Evolutionary conservation across 2,888 invertebrate species (phyloP).

Genomic region (Pseudeuparius sepicola): DNA sequence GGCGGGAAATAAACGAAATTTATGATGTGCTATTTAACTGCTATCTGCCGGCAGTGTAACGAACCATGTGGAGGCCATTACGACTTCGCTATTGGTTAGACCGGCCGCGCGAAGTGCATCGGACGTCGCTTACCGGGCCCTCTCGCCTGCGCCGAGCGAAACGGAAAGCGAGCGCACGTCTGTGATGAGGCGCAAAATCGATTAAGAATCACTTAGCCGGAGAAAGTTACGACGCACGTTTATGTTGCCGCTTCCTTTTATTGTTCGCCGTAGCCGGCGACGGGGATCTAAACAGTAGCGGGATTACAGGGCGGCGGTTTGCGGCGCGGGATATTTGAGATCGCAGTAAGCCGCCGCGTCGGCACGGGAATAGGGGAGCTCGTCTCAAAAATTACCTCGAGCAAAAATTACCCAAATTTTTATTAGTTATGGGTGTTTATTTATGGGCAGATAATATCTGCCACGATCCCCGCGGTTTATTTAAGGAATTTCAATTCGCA

Average conservation of each 20-base stretch:
- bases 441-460: too few species aligned
- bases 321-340: conserved; percentile 40
- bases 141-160: conserved; percentile 17
- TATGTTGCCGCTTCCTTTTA: conserved; percentile 24
- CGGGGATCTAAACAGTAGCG: conserved; percentile 23
- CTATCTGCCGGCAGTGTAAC: conserved; percentile 46
- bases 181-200: conserved; percentile 42
- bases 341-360: too few species aligned
- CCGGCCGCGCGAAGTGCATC: conserved; percentile 26
- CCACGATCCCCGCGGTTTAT: too few species aligned
- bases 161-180: conserved; percentile 37
- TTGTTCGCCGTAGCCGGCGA: conserved; percentile 22
- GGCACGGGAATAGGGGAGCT: too few species aligned
- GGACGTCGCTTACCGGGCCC: conserved; percentile 3
- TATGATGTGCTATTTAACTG: conserved; percentile 44
- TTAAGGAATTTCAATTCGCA: too few species aligned
- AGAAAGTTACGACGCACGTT: conserved; percentile 34
- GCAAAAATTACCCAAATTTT: too few species aligned
- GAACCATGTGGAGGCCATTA: conserved; percentile 49
- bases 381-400: too few species aligned
- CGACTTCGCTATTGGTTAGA: conserved; percentile 47
- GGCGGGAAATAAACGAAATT: conserved; percentile 48
- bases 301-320: too few species aligned
- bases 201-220: conserved; percentile 29
- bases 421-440: too few species aligned